Base-by-base conservation (phyloP, 2,113 vertebrate species). In the Sapajus apella region DNA sequence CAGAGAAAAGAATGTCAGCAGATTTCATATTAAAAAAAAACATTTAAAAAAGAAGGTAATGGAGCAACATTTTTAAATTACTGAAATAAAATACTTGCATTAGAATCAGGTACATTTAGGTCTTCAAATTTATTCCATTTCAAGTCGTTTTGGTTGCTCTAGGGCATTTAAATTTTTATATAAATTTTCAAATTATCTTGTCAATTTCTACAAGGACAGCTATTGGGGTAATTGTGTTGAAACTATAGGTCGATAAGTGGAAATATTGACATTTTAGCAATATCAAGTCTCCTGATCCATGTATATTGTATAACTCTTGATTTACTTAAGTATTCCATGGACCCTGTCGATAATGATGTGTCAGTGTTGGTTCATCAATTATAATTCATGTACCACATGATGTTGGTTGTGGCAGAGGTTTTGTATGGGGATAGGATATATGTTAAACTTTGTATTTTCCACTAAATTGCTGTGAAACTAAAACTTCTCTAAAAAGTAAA, bases 101-200 rank as follows among this genome's bases (percentile, higher is more conserved):
- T 95, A 45, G 45, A 87, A 75, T 87, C 55, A 92, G 64, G 35
- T 35, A 80, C 43, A 91, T 91, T 73, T 64, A 81, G 12, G 43
- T 16, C n/a, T 81, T 86, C n/a, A 75, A 64, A n/a, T 87, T 92
- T 66, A 84, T 73, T 64, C 30, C n/a, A 7, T 64, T 91, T 73
- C 64, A 61, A 73, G 16, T 52, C 35, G 8, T 87, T 72, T 80
- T 72, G 47, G 68, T 83, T 66, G 66, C 43, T 76, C 37, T 76
- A 90, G 25, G 5, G 13, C 43, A 94, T 76, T 52, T 45, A 8
- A 8, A 84, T 84, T 76, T 81, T 30, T n/a, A 81, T 4, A 45
- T 45, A 30, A 72, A 91, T 87, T 91, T 91, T 95, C n/a, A 43
- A 91, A 87, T 52, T 91, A 87, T 16, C 21, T 81, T 52, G 32